Evolutionary conservation across 2,113 vertebrate genomes (phyloP), one percentile per base, ranked within the genome.

Genomic region (Anarrhichthys ocellatus): DNA sequence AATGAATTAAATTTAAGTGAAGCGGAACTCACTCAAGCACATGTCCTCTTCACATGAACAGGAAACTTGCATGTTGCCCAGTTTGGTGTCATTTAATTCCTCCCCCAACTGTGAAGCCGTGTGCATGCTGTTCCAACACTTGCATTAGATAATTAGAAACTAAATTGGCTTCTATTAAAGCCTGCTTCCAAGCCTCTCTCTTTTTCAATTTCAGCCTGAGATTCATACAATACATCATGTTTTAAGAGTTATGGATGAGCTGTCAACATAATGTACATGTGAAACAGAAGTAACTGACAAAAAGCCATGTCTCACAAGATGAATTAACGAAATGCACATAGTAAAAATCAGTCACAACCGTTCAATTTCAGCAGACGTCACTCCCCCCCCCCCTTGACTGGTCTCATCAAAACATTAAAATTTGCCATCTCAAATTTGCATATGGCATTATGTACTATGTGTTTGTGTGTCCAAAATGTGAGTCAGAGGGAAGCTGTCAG

Each of bases 121-220:
- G 67, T 92, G 91, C 62, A n/a, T 14, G 62, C 67, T 59, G 67
- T 75, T 78, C 61, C 56, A 44, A 74, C 54, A 65, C 17, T 80
- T 70, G 67, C 36, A 9, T 73, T 77, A 42, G 82, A 78, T 79
- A 76, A 89, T 89, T 85, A 89, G 27, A 77, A 62, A 66, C 69
- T 83, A 86, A 91, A 89, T 36, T 80, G 75, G 50, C 68, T 42
- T 58, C 24, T 84, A 90, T 83, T 82, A 86, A 52, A 70, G 52
- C 50, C 69, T 66, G 24, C 58, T 42, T 67, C 22, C 22, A 64
- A 80, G 44, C 34, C 20, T 78, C 72, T 85, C 85, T 17, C 71
- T 58, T 46, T 3, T 56, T 50, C 80, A 78, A 63, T 91, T 75
- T 83, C 66, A 71, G n/a, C 29, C 29, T 29, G 29, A 54, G 34